Evolutionary conservation across 1,140 invertebrate genomes (phyloP), one percentile per base, ranked within the genome.

Genomic region (Drosophila mauritiana): DNA sequence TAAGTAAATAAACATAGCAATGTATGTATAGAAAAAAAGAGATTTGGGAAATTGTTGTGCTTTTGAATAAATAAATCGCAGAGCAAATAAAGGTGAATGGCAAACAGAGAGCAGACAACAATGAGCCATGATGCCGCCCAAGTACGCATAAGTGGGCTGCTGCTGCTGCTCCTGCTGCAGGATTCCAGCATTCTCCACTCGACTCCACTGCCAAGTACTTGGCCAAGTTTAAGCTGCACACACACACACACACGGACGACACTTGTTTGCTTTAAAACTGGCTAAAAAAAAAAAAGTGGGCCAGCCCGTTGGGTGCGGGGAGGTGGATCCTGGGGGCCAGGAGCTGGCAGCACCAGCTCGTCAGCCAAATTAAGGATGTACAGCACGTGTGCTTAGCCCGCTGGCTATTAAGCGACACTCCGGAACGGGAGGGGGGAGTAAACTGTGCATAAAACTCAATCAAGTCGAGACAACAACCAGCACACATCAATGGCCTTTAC

Each of bases 391-490:
- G 51, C 53, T 25, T 53, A 73, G 63, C 63, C 83, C 68, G 65
- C 36, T 58, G 83, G 83, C 83, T 89, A 88, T 88, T 89, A 89
- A 75, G 76, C 76, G 65, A 73, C 79, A 89, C 79, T 78, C 52
- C 53, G 37, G 42, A 62, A 31, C 48, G 37, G 42, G 39, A 31
- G 53, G 37, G 36, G 36, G 70, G 63, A 80, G 75, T 56, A 80
- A 86, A 89, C 83, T 88, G 84, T 88, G 83, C 83, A 88, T 88
- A 89, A 89, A 89, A 88, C 83, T 89, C 84, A 89, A 88, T 88
- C 83, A 88, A 89, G 67, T 69, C 65, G 80, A 89, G 83, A 89
- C 79, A 79, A 80, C 77, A 79, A 27, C 40, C 69, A 78, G 63
- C 45, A 64, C 73, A 85, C 77, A 73, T 85, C 83, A 82, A 82